Conservation (phyloP, 1,140 invertebrate species). For the Drosophila lini region DNA sequence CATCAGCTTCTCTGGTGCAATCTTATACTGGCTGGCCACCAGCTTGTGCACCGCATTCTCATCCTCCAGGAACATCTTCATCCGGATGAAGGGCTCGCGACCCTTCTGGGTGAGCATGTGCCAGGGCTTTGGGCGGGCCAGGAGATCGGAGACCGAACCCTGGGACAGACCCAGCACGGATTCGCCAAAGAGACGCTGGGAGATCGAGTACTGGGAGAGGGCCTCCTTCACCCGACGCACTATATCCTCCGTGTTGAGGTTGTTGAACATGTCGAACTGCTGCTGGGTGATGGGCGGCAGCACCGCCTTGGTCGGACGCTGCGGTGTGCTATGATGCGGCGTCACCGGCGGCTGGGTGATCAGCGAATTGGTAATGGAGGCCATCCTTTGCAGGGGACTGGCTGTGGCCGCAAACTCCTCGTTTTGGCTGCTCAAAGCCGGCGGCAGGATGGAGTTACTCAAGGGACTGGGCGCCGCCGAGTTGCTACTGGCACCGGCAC, state of each 20-base stretch:
- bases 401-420: constrained; percentile 93
- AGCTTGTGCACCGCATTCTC: constrained; percentile 98
- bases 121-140: constrained; percentile 98
- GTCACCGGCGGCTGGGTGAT: constrained; percentile 95
- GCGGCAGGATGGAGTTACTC: constrained; percentile 92
- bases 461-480: constrained; percentile 89
- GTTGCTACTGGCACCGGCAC: constrained; percentile 21
- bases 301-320: constrained; percentile 96
- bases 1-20: constrained; percentile 98
- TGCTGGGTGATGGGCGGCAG: constrained; percentile 99
- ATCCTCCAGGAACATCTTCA: constrained; percentile 99
- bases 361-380: constrained; percentile 98
- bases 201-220: constrained; percentile 98
- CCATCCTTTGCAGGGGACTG: constrained; percentile 97
- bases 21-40: constrained; percentile 98
- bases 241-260: constrained; percentile 99
- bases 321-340: constrained; percentile 91
- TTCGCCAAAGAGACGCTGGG: constrained; percentile 98
- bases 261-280: constrained; percentile 99
- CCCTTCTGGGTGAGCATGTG: constrained; percentile 99
- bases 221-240: constrained; percentile 99
- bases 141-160: constrained; percentile 96
- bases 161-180: constrained; percentile 98
- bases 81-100: constrained; percentile 97
- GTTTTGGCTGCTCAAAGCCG: constrained; percentile 88